Evolutionary conservation across 2,888 invertebrate species (phyloP).

Genomic region (Kuschelorhynchus macadamiae): DNA sequence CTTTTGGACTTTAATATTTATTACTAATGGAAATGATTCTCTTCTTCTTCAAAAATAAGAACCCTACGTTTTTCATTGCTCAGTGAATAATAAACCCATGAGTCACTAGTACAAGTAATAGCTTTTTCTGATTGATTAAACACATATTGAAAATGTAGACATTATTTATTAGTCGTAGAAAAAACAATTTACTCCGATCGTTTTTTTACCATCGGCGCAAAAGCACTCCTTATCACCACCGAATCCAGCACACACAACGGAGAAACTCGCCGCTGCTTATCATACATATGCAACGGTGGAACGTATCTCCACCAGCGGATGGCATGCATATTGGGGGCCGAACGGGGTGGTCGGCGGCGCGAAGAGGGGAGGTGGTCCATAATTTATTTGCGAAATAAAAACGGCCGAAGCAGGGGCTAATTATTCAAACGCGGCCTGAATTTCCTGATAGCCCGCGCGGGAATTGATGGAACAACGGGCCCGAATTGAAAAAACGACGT

Average conservation of each 20-base stretch:
- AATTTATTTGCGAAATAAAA: conserved; percentile 53
- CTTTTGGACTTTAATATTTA: no score
- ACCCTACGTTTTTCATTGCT: no score
- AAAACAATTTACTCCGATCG: no score
- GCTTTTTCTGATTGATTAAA: no score
- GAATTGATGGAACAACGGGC: conserved; percentile 41
- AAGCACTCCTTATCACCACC: background rate
- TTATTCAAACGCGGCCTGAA: conserved; percentile 54
- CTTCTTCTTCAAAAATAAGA: no score
- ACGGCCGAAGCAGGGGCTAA: conserved; percentile 51
- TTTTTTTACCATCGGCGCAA: conserved; percentile 29
- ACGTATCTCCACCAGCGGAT: conserved; percentile 42
- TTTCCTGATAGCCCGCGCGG: conserved; percentile 48
- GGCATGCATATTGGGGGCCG: conserved; percentile 29
- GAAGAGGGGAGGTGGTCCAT: conserved; percentile 41
- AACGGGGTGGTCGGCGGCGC: conserved; percentile 34
- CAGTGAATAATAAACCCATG: no score
- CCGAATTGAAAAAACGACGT: conserved; percentile 45
- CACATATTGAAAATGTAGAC: no score
- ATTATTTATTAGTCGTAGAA: no score
- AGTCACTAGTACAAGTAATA: no score
- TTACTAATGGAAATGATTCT: no score
- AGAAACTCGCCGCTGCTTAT: conserved; percentile 48
- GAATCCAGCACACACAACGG: conserved; percentile 17
- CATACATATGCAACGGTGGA: conserved; percentile 50